A percentile compares a stretch with the other conserved stretches of the same genome.
Evolutionary conservation across 2,113 vertebrate species (phyloP).

Genomic region (Hemichromis elongatus): DNA sequence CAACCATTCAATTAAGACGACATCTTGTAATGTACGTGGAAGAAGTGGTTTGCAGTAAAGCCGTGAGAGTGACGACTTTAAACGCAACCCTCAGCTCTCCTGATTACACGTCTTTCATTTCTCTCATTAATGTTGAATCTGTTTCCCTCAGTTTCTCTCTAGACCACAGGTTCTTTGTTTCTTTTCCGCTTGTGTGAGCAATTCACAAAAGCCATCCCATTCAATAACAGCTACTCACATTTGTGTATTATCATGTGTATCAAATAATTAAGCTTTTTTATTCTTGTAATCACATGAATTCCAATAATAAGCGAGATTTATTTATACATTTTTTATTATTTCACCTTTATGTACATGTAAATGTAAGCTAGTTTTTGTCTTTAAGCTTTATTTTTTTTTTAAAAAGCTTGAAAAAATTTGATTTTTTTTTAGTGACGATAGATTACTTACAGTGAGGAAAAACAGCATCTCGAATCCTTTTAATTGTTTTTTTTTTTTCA

Average conservation of each 20-base stretch:
- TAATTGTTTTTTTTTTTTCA: neutral
- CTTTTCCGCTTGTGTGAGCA: neutral
- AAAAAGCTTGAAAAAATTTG: neutral
- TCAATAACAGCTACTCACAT: neutral
- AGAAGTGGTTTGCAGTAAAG: neutral
- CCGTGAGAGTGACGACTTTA: neutral
- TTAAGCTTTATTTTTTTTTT: neutral
- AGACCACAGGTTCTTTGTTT: neutral
- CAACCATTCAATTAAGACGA: neutral
- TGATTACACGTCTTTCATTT: neutral
- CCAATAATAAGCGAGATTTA: neutral
- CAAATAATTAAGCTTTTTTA: neutral
- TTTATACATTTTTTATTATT: neutral
- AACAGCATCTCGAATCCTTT: neutral
- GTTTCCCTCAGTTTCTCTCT: neutral
- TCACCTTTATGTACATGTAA: neutral
- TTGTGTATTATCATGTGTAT: neutral
- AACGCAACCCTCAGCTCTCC: neutral
- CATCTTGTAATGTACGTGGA: neutral
- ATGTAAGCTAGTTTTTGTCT: neutral
- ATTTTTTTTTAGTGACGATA: neutral
- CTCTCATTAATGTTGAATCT: neutral
- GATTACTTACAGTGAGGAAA: neutral
- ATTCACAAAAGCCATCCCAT: neutral
- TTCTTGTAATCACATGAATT: neutral